These are phyloP conservation scores for Globodera rostochiensis DNA, from an alignment of 1,140 invertebrate genomes.

Conservation along the genomic window DNA sequence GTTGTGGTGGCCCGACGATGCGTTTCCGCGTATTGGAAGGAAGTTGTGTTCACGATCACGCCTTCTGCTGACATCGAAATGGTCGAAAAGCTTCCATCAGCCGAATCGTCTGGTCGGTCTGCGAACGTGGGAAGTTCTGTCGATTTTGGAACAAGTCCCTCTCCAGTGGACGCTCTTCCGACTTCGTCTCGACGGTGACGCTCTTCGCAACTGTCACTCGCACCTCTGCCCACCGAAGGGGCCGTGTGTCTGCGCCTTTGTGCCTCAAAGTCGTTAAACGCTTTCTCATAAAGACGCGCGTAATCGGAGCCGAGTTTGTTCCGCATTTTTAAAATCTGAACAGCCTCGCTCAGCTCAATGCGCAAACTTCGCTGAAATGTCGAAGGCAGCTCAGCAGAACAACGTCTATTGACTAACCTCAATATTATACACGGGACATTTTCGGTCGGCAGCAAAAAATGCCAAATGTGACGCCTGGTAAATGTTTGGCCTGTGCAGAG, in stretches of 20 bases:
- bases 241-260: slow-evolving; percentile 34
- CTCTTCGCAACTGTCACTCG: slow-evolving; percentile 13
- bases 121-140: not conserved
- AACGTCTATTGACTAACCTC: slow-evolving; percentile 46
- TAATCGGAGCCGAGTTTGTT: slow-evolving; percentile 54
- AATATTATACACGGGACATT: slow-evolving; percentile 61
- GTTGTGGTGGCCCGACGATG: slow-evolving; percentile 47
- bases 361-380: slow-evolving; percentile 42
- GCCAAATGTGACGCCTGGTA: slow-evolving; percentile 58
- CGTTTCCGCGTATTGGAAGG: slow-evolving; percentile 15
- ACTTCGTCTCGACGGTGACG: slow-evolving; percentile 13
- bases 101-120: not conserved
- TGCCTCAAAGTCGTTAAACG: slow-evolving; percentile 53
- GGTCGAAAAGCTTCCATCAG: not conserved
- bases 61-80: slow-evolving; percentile 31
- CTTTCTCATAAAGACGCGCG: slow-evolving; percentile 49
- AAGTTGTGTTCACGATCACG: slow-evolving; percentile 56
- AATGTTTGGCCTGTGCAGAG: slow-evolving; percentile 58
- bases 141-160: not conserved
- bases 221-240: not conserved
- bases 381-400: not conserved
- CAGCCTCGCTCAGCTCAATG: slow-evolving; percentile 49
- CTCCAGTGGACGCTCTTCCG: not conserved
- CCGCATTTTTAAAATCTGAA: slow-evolving; percentile 47
- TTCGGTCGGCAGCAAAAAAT: slow-evolving; percentile 50